Base-by-base conservation (phyloP, 2,888 invertebrate species). In the Exephanes ischioxanthus region DNA sequence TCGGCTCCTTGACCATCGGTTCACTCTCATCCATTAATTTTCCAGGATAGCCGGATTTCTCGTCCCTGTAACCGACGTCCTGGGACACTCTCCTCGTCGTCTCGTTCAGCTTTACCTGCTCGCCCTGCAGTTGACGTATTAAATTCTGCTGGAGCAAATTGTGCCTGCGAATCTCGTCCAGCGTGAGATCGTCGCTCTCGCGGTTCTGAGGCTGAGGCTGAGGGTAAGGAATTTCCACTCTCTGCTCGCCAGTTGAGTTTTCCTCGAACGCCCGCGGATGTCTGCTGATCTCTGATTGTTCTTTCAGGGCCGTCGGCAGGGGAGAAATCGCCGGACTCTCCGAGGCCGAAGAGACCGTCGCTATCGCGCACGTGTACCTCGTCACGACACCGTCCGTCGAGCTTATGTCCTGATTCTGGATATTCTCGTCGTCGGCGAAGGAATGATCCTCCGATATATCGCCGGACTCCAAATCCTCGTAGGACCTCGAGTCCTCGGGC, bases 401-500 rank as follows among this genome's bases (percentile, higher is more conserved):
- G 19, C 93, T 92, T 71, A 94, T 93, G 41, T 94, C 93, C 76
- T 94, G 94, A 76, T 94, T 94, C 68, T 92, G 88, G 9, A 93
- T 93, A 48, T 93, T 90, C 53, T 90, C 88, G 41, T 91, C 92
- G 11, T 91, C 87, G 19, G 78, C 58, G 66, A 90, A 87, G 4
- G 33, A 53, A 1, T 72, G 68, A 53, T 70, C 76, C 9, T 85
- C 88, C 11, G 82, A 80, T 4, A 80, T 48, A 14, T 83, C 82
- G 0, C 33, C 22, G 6, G 76, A 82, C 26, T 76, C 81, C 0
- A n/a, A 16, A 14, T 86, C 87, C 5, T 83, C 70, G n/a, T 80
- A 58, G 0, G 75, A 80, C 61, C 68, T 68, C 4, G 19, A 9
- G 5, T 86, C 77, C 1, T 85, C 80, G 30, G 63, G 30, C 16